phyloP scores from a whole-genome alignment of 2,888 invertebrate species.

The Catocala fraxini region DNA sequence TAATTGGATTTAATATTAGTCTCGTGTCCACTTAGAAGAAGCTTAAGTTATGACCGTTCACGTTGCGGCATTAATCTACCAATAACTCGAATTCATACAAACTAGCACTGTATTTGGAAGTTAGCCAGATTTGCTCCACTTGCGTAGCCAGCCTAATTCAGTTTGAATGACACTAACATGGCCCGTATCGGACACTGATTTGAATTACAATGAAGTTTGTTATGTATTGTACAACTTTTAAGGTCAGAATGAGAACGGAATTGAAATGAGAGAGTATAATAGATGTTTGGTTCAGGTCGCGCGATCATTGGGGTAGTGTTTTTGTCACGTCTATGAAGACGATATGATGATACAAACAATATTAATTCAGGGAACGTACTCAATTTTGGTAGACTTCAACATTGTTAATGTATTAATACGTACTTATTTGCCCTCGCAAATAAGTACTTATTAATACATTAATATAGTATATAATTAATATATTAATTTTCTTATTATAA shows the following conservation, averaged over 20 bases:
- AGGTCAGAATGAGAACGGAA: slow-evolving; percentile 14
- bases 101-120: slow-evolving; percentile 42
- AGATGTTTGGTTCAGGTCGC: slow-evolving; percentile 2
- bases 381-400: too few species aligned
- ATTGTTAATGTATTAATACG: too few species aligned
- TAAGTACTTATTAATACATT: too few species aligned
- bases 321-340: neutral
- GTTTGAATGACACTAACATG: slow-evolving; percentile 56
- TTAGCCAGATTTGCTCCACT: slow-evolving; percentile 42
- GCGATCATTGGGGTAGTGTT: neutral
- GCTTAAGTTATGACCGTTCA: too few species aligned
- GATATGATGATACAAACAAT: neutral
- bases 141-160: slow-evolving; percentile 47
- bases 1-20: too few species aligned
- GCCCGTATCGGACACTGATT: slow-evolving; percentile 50
- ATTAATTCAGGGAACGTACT: too few species aligned
- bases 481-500: too few species aligned
- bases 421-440: too few species aligned
- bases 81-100: slow-evolving; percentile 12
- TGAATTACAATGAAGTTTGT: slow-evolving; percentile 53
- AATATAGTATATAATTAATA: too few species aligned
- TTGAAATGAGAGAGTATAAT: slow-evolving; percentile 17
- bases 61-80: too few species aligned
- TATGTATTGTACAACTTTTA: slow-evolving; percentile 23
- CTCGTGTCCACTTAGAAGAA: too few species aligned